These are phyloP conservation scores for Podocnemis expansa DNA, from an alignment of 2,113 vertebrate species.

Conservation along the genomic window DNA sequence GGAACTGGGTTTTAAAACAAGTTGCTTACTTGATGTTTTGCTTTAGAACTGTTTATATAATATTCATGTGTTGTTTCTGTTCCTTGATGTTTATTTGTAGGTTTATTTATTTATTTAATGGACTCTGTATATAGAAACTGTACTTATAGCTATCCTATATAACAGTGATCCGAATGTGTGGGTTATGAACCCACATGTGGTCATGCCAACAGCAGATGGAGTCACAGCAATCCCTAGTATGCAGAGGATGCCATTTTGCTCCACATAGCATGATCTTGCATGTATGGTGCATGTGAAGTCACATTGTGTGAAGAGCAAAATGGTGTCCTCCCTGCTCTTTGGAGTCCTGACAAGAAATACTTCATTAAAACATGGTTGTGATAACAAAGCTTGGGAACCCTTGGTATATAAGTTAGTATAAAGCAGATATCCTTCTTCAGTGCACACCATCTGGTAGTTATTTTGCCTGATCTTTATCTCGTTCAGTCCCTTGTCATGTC, in stretches of 20 bases:
- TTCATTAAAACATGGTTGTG: too few relatives aligned
- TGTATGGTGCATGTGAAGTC: too few relatives aligned
- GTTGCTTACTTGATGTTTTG: neutral
- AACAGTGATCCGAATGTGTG: too few relatives aligned
- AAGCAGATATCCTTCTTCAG: neutral
- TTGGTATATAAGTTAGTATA: neutral
- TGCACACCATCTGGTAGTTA: neutral
- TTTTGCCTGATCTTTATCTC: neutral
- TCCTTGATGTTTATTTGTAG: neutral
- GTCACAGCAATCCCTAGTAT: too few relatives aligned
- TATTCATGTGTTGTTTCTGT: neutral
- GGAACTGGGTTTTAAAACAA: neutral
- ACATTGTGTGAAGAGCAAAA: too few relatives aligned
- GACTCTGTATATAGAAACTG: neutral
- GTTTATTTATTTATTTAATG: neutral
- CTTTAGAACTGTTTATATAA: neutral
- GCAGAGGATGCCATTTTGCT: too few relatives aligned
- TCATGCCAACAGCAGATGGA: too few relatives aligned
- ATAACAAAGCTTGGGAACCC: too few relatives aligned
- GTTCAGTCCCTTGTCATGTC: neutral
- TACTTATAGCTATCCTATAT: neutral
- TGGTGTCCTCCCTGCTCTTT: too few relatives aligned
- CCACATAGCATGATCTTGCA: too few relatives aligned
- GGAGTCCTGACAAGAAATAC: too few relatives aligned
- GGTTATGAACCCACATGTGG: too few relatives aligned